Conservation (phyloP, 1,140 invertebrate species). For the Caenorhabditis inopinata region DNA sequence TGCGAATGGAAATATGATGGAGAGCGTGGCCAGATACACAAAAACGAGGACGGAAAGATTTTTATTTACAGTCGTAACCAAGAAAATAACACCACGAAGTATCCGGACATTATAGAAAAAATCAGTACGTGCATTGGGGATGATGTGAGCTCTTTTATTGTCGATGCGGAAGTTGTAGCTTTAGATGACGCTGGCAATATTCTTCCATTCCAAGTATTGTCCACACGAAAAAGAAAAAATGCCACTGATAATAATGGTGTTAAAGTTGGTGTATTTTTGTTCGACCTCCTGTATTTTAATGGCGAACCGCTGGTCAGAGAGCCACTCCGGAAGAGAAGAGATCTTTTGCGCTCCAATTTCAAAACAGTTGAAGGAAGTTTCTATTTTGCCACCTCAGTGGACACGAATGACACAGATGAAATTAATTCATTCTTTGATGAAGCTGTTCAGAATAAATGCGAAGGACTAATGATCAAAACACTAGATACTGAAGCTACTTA, state of each 20-base stretch:
- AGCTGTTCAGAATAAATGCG: constrained; percentile 83
- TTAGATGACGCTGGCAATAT: constrained; percentile 92
- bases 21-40: constrained; percentile 91
- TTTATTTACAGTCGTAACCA: constrained; percentile 93
- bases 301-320: constrained; percentile 80
- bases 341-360: constrained; percentile 72
- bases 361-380: constrained; percentile 76
- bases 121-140: constrained; percentile 69
- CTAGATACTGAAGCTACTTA: constrained; percentile 88
- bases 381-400: constrained; percentile 81
- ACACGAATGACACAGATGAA: constrained; percentile 84
- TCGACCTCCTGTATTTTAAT: constrained; percentile 94
- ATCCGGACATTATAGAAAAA: constrained; percentile 85
- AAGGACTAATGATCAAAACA: constrained; percentile 98
- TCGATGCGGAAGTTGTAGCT: constrained; percentile 95
- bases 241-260: constrained; percentile 69
- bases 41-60: constrained; percentile 74
- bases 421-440: constrained; percentile 91
- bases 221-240: constrained; percentile 86
- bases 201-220: constrained; percentile 92
- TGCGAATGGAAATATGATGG: constrained; percentile 99
- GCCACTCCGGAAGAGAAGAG: constrained; percentile 77
- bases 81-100: constrained; percentile 95
- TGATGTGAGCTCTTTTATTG: constrained; percentile 79
- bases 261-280: constrained; percentile 94